Evolutionary conservation across 2,113 vertebrate genomes (phyloP), one percentile per base, ranked within the genome.

Genomic region (Muntiacus reevesi): DNA sequence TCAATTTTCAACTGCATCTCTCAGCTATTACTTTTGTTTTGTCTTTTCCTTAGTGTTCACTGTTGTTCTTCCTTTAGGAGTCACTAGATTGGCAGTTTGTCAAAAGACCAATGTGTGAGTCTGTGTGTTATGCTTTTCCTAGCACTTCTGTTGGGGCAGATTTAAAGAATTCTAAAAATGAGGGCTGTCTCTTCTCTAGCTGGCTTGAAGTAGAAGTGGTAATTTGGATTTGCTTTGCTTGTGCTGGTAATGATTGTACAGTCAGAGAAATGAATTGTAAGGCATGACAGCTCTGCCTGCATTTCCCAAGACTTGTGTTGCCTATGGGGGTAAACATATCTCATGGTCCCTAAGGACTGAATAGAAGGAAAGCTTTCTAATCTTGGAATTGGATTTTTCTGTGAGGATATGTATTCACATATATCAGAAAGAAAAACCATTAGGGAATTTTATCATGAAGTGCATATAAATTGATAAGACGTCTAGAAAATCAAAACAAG

Each of bases 41-140:
- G 52, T 90, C 81, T 6, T 82, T 83, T 89, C 84, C 9, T 87
- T 86, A 52, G 76, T 43, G 67, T 88, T 95, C 59, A 71, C n/a
- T 90, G 54, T 52, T 59, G n/a, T 93, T 92, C 85, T 94, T 97
- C 23, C 43, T 95, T 85, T 78, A 74, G 23, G 54, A 93, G 45
- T 96, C 67, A 86, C 27, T 74, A 21, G 60, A 79, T 43, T 94
- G 94, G 93, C 88, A 93, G 30, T 84, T 79, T 89, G 55, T 96
- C 90, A 96, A 67, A 97, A 94, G 86, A 88, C 89, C 78, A 47
- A 87, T 94, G 94, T 93, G 57, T 88, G 87, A 95, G 87, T 96
- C 67, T 1, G 0, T 90, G 52, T 76, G 60, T 25, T 85, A 52
- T 92, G 91, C 86, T 95, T 97, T 97, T 86, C 71, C 83, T 84